Conservation (phyloP, 2,797 vertebrate genomes). For the Falco cherrug region DNA sequence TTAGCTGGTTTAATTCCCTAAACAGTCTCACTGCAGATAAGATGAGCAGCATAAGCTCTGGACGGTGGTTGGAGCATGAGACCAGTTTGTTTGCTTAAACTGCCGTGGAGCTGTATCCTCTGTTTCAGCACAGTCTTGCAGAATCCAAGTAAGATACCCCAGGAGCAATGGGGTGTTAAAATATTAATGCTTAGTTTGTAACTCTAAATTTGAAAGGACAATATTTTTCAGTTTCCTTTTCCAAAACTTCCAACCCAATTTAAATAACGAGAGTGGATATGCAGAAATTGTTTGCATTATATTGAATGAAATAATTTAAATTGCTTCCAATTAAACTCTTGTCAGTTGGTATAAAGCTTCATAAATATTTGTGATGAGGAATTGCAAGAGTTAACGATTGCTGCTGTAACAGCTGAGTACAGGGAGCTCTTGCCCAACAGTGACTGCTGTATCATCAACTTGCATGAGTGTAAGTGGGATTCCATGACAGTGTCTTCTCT, state of each 20-base stretch:
- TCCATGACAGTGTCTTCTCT: constrained; percentile 23
- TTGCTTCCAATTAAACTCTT: neutral
- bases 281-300: neutral
- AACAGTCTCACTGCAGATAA: neutral
- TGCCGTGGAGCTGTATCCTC: neutral
- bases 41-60: neutral
- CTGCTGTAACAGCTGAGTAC: neutral
- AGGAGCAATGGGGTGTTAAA: neutral
- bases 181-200: neutral
- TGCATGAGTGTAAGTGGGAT: neutral
- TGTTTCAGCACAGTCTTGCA: neutral
- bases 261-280: neutral
- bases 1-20: neutral
- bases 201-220: neutral
- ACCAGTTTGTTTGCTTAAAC: neutral
- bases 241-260: neutral
- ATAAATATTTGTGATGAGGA: neutral
- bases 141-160: neutral
- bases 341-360: neutral
- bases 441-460: neutral
- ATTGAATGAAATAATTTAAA: neutral
- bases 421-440: neutral
- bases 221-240: neutral
- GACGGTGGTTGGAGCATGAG: neutral
- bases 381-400: neutral